Evolutionary conservation across 1,140 invertebrate genomes (phyloP), one percentile per base, ranked within the genome.

Genomic region (Danaus melanippus): DNA sequence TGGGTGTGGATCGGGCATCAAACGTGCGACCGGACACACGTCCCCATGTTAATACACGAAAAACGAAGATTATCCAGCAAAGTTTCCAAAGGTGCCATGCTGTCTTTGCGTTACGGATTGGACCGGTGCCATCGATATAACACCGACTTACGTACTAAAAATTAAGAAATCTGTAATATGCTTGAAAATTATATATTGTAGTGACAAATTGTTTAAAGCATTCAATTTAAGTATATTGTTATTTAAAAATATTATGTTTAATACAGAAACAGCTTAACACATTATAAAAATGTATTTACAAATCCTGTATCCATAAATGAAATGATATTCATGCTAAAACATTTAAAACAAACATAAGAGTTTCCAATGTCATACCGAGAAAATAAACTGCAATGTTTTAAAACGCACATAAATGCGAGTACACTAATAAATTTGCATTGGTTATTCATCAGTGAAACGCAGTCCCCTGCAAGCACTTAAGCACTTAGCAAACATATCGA

Each of bases 401-500:
- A 54, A 50, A 60, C 57, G 41, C 50, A 67, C 49, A 56, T 56
- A 62, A 64, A 70, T 59, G 59, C 58, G 53, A 44, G 58, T 51
- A 62, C 62, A 58, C 58, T 60, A 62, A 74, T 66, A 69, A 76
- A 78, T 78, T 75, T 71, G 72, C 71, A 77, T 82, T 81, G 78
- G 69, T 79, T 82, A 82, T 80, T 77, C 77, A 79, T 78, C 75
- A 79, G 69, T 74, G 69, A 72, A 81, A 79, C 68, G 71, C 69
- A 74, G 74, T 81, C 76, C 79, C 75, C 73, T 69, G 74, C 64
- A 74, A 79, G 76, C 79, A 86, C 79, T 86, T 83, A 83, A 83
- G 78, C 82, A 83, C 82, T 85, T 80, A 82, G 69, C 64, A 80
- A 80, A 83, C 78, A 83, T 81, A 85, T 85, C 80, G 82, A 79